Evolutionary conservation across 2,888 invertebrate species (phyloP).

Genomic region (Idaea aversata): DNA sequence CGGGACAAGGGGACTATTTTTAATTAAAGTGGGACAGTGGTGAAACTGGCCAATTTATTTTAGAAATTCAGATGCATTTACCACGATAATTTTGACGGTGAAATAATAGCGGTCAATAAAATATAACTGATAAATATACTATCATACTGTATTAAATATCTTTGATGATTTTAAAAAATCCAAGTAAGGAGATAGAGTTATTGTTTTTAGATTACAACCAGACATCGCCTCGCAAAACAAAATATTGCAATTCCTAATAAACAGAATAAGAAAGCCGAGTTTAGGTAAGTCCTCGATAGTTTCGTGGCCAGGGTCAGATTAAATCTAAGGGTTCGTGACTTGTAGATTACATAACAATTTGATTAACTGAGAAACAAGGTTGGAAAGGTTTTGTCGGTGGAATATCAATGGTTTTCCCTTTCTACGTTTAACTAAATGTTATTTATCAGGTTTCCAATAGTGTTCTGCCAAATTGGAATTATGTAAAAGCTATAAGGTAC

Average conservation of each 20-base stretch:
- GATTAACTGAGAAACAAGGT: constrained; percentile 7
- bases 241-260: background rate
- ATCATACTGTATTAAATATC: too few relatives aligned
- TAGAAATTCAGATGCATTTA: background rate
- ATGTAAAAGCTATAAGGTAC: background rate
- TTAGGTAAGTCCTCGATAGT: constrained; percentile 19
- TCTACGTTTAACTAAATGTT: background rate
- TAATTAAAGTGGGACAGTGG: constrained; percentile 32
- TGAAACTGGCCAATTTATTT: background rate
- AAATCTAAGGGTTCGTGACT: constrained; percentile 22
- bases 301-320: constrained; percentile 26
- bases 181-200: too few relatives aligned
- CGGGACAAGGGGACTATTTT: constrained; percentile 38
- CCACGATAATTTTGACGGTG: too few relatives aligned
- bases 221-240: background rate
- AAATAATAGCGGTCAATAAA: too few relatives aligned
- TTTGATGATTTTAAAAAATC: too few relatives aligned
- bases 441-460: background rate
- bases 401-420: background rate
- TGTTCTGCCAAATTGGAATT: background rate
- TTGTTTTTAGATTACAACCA: background rate
- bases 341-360: constrained; percentile 18
- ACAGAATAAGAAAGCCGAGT: background rate
- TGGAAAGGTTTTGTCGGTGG: background rate
- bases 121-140: too few relatives aligned